phyloP scores from a whole-genome alignment of 2,888 invertebrate genomes.

The Formica aserva region DNA sequence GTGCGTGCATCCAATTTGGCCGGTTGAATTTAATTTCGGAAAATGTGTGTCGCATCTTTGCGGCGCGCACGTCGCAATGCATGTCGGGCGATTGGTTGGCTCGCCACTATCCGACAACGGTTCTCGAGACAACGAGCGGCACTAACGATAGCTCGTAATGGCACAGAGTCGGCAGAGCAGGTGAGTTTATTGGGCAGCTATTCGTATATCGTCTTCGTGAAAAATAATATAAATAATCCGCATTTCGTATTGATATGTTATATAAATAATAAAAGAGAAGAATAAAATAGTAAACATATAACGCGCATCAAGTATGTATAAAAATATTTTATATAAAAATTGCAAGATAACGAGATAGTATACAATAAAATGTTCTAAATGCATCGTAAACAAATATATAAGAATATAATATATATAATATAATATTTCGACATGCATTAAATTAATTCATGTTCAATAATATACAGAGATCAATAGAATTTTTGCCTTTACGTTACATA shows the following conservation, averaged over 20 bases:
- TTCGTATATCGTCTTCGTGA: too few relatives aligned
- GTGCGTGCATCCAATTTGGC: constrained; percentile 50
- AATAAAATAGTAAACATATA: neutral
- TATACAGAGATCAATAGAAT: neutral
- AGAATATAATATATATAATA: too few relatives aligned
- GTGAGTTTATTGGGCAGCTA: constrained; percentile 9
- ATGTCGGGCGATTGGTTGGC: constrained; percentile 1
- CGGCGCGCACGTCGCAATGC: neutral
- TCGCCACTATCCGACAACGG: constrained; percentile 16
- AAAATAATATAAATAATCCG: neutral
- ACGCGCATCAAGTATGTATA: neutral
- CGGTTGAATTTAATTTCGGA: constrained; percentile 56
- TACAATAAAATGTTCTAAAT: neutral
- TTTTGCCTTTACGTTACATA: neutral
- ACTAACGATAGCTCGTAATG: constrained; percentile 64
- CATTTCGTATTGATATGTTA: neutral
- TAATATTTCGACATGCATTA: neutral
- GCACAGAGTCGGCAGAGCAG: neutral
- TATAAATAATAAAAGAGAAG: neutral
- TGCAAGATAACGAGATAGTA: neutral
- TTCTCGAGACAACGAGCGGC: constrained; percentile 44
- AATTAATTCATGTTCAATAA: neutral
- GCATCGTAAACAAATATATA: neutral
- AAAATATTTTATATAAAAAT: neutral
- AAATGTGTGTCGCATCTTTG: constrained; percentile 36